A percentile compares a stretch with the other conserved stretches of the same genome.
These are phyloP conservation scores for Ammodramus savannarum DNA, from an alignment of 2,113 vertebrate genomes.

Conservation along the genomic window DNA sequence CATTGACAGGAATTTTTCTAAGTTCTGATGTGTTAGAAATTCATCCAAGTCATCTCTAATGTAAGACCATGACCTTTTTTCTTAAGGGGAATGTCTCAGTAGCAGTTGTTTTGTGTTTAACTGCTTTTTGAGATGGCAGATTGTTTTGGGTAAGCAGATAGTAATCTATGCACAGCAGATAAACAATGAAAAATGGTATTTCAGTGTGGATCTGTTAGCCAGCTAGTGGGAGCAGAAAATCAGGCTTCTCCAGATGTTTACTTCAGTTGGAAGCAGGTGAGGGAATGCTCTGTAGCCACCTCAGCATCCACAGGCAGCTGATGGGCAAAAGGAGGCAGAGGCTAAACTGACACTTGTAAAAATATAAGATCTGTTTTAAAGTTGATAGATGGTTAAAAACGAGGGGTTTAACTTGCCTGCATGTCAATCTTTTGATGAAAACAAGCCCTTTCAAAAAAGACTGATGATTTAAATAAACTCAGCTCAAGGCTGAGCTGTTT, in stretches of 20 bases:
- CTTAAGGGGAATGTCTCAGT: not conserved
- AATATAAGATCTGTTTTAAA: not conserved
- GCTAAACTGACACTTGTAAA: not conserved
- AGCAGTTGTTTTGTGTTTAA: constrained; percentile 5
- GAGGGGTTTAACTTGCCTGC: not conserved
- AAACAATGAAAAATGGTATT: not conserved
- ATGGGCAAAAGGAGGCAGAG: not conserved
- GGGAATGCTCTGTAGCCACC: not conserved
- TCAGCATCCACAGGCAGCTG: rapidly evolving
- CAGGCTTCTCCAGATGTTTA: not conserved
- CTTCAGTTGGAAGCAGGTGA: not conserved
- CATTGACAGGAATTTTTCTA: not conserved
- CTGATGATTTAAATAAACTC: not conserved
- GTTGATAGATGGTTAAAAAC: not conserved
- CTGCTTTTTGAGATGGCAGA: not conserved
- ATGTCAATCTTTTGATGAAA: not conserved
- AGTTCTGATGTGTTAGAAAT: not conserved
- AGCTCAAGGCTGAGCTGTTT: not conserved
- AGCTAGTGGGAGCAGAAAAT: not conserved
- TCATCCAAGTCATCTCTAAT: not conserved
- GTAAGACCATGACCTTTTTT: not conserved
- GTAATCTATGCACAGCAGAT: constrained; percentile 27
- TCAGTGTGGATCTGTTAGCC: not conserved
- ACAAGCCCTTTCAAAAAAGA: not conserved
- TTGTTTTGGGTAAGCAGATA: not conserved